Conservation (phyloP, 1,140 invertebrate genomes). For the Drosophila carrolli region DNA sequence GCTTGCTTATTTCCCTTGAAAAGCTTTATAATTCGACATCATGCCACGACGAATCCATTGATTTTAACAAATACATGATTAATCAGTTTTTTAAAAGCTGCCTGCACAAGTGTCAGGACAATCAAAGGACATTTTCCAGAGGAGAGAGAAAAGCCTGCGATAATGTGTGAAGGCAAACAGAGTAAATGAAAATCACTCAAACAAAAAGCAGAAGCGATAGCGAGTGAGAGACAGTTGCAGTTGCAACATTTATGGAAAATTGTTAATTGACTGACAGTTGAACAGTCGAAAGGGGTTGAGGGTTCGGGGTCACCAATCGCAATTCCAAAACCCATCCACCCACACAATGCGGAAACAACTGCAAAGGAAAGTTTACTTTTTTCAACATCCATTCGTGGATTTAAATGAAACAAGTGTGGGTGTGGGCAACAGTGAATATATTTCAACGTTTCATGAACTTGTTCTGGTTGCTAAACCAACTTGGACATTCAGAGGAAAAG, state of each 20-base stretch:
- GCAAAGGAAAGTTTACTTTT: slow-evolving; percentile 9
- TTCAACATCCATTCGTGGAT: neutral
- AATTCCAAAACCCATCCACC: slow-evolving; percentile 31
- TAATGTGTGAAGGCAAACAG: slow-evolving; percentile 26
- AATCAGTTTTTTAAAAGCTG: slow-evolving; percentile 22
- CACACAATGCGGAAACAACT: slow-evolving; percentile 46
- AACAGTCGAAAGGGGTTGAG: slow-evolving; percentile 28
- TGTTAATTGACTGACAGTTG: slow-evolving; percentile 74
- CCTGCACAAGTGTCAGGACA: slow-evolving; percentile 5
- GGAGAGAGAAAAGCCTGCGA: slow-evolving; percentile 2
- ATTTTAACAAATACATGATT: slow-evolving; percentile 14
- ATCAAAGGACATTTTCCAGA: slow-evolving; percentile 4
- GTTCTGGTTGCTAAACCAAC: slow-evolving; percentile 24
- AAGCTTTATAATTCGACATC: too few species aligned
- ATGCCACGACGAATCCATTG: neutral
- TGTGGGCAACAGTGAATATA: slow-evolving; percentile 26
- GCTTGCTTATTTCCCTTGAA: too few species aligned
- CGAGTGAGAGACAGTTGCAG: slow-evolving; percentile 41
- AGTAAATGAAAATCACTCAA: slow-evolving; percentile 45
- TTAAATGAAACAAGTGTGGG: slow-evolving; percentile 26
- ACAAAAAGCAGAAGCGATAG: slow-evolving; percentile 16
- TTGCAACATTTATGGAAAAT: slow-evolving; percentile 65
- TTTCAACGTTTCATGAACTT: slow-evolving; percentile 65
- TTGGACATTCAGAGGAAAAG: slow-evolving; percentile 23
- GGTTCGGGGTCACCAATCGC: slow-evolving; percentile 4